Percentiles rank a stretch among this genome's conserved stretches.
Evolutionary conservation across 2,888 invertebrate genomes (phyloP).

Genomic region (Glaucopsyche alexis): DNA sequence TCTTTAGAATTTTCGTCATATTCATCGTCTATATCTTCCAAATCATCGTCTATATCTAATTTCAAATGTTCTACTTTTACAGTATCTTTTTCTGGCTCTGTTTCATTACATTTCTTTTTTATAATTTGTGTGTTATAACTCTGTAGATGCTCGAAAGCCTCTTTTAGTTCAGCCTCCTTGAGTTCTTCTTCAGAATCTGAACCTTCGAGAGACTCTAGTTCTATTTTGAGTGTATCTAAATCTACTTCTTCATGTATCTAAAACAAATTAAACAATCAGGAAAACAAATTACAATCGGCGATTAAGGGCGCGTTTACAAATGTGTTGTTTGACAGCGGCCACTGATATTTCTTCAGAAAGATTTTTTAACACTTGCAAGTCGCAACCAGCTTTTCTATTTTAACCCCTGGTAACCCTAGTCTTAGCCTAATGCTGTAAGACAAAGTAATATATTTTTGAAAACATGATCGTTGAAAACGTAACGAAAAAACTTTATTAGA

Average conservation of each 20-base stretch:
- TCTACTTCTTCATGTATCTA: conserved; percentile 52
- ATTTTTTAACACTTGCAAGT: no score
- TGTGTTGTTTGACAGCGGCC: no score
- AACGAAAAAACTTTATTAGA: no score
- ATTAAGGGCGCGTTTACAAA: no score
- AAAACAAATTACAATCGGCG: neutral
- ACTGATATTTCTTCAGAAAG: no score
- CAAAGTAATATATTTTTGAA: no score
- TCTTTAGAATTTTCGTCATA: conserved; percentile 1
- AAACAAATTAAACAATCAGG: conserved; percentile 36
- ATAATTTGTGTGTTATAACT: neutral
- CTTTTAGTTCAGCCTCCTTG: neutral
- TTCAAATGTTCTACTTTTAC: neutral
- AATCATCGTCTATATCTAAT: neutral
- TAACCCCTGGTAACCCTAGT: no score
- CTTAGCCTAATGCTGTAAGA: no score
- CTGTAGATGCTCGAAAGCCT: neutral
- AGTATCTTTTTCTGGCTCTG: neutral
- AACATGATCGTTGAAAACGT: no score
- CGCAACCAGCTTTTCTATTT: no score
- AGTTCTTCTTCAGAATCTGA: conserved; percentile 29
- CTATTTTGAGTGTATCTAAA: conserved; percentile 41
- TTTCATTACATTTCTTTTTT: conserved; percentile 1
- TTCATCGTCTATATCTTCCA: conserved; percentile 9
- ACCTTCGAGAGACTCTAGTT: conserved; percentile 40